Base-by-base conservation (phyloP, 35 echinoderm and acorn worm genomes). In the Lytechinus variegatus region DNA sequence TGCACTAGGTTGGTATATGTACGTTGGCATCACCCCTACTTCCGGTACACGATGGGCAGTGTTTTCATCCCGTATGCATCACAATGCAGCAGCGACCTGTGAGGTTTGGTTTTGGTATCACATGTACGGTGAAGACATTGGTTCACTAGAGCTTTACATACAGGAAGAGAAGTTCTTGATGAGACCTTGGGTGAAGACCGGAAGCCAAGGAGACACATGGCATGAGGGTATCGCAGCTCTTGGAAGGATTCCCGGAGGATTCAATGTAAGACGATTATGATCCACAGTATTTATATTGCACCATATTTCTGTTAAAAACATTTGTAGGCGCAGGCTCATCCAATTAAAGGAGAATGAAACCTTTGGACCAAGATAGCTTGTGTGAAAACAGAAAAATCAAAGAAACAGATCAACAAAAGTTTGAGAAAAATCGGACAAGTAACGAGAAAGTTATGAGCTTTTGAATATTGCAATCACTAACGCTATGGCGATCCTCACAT, bases 21-120 rank as follows among this genome's bases (percentile, higher is more conserved):
- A 97, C 61, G 96, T 99, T 9, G 96, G 86, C 14, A 89, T 55
- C 94, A 95, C 94, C 8, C 91, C 97, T 14, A 93, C 95, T 52
- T 28, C 91, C 19, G 98, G 97, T 1, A 57, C 52, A 4, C 95
- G 58, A 5, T 99, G 89, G 52, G 98, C 96, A 0, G 95, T 86
- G 28, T 66, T 97, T 8, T 87, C 57, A 8, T 97, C 96, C 14
- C 96, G 97, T 1, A 95, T 54, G 8, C 55, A 97, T 55, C 97
- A 89, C 29, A 97, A 99, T 66, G 92, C 97, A 1, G 98, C 96
- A 12, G 94, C 96, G 44, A 96, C 95, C 89, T 99, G 98, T 28
- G 95, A 99, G 87, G 54, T 97, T 10, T 94, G 96, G 0, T 99
- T 99, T 95, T 97, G 97, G 95, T 96, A 94, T 52, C 97, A 99